These are phyloP conservation scores for Lasioglossum leucozonium DNA, from an alignment of 2,888 invertebrate genomes.

Conservation along the genomic window DNA sequence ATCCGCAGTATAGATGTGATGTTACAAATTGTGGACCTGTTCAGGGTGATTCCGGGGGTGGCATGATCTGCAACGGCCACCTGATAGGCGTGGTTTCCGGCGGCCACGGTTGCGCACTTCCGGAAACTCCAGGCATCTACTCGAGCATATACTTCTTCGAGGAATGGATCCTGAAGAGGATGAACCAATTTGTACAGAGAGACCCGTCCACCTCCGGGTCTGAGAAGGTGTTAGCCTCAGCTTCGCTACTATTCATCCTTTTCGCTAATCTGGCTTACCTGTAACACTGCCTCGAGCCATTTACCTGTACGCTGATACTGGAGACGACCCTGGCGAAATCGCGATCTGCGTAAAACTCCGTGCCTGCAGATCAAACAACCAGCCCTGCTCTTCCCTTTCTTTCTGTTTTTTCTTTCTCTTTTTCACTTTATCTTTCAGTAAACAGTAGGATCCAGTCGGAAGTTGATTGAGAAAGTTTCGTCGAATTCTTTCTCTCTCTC, in stretches of 20 bases:
- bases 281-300: background rate
- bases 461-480: constrained; percentile 1
- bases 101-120: constrained; percentile 78
- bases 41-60: constrained; percentile 82
- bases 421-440: background rate
- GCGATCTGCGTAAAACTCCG: constrained; percentile 3
- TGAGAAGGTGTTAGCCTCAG: background rate
- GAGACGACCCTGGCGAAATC: background rate
- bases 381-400: background rate
- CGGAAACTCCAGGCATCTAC: constrained; percentile 77
- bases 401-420: background rate
- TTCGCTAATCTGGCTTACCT: background rate
- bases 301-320: background rate
- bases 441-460: background rate
- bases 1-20: too few relatives aligned
- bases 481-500: background rate
- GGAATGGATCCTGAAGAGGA: constrained; percentile 68
- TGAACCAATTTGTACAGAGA: background rate
- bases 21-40: background rate
- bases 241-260: background rate
- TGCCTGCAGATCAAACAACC: too few relatives aligned
- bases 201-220: background rate
- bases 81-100: constrained; percentile 79
- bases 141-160: constrained; percentile 72
- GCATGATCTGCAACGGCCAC: constrained; percentile 75